These are phyloP conservation scores for Andrena camellia DNA, from an alignment of 2,888 invertebrate genomes.

Conservation along the genomic window DNA sequence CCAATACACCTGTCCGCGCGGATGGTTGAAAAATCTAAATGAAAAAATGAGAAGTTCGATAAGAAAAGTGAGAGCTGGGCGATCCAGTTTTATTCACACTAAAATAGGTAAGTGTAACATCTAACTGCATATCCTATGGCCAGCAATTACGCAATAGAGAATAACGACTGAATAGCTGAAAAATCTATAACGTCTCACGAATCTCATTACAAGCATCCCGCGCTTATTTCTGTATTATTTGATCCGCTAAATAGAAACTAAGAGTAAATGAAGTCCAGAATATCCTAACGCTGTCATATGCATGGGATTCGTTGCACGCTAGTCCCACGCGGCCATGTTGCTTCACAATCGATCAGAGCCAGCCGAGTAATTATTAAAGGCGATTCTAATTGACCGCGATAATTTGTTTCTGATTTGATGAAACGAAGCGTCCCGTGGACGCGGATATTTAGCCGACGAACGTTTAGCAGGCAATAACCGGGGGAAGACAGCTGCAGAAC, in stretches of 20 bases:
- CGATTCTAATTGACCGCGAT: conserved; percentile 23
- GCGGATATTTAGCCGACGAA: conserved; percentile 25
- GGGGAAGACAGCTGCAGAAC: conserved; percentile 39
- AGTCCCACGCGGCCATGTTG: not conserved
- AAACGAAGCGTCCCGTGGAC: conserved; percentile 27
- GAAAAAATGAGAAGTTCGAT: no score
- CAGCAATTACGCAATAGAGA: no score
- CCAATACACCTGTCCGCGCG: no score
- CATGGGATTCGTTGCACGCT: not conserved
- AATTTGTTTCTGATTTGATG: conserved; percentile 41
- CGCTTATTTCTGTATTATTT: no score
- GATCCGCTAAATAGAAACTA: no score
- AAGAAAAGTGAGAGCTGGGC: no score
- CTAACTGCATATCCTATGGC: no score
- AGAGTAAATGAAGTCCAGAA: not conserved
- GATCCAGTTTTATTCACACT: no score
- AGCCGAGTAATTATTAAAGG: conserved; percentile 37
- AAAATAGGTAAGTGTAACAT: no score
- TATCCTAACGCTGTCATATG: not conserved
- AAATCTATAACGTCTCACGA: no score
- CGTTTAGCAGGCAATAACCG: conserved; percentile 47
- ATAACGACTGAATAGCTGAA: no score
- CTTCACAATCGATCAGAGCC: conserved; percentile 12
- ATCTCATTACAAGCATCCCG: not conserved
- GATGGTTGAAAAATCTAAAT: no score